Base-by-base conservation (phyloP, 2,113 vertebrate genomes). In the Larimichthys polyactis region DNA sequence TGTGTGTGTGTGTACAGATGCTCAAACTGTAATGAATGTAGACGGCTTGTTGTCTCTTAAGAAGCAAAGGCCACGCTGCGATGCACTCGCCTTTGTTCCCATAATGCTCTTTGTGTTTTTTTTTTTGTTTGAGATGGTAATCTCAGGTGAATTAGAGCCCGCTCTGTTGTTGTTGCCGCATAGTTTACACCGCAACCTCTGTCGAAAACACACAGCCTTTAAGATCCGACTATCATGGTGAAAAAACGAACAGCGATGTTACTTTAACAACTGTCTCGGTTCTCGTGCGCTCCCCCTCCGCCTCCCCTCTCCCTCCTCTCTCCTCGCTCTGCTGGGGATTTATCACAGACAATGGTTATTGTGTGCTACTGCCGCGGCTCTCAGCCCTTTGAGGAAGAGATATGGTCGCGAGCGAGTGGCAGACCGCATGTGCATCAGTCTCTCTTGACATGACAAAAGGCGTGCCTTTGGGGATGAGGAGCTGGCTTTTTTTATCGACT, bases 341-440 rank as follows among this genome's bases (percentile, higher is more conserved):
- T 90, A 87, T 85, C 85, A 66, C 90, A 88, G 89, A 93, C 90
- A 93, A 92, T 93, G 91, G 90, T 92, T 92, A 93, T 94, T 94
- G 90, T 94, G 81, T 89, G 85, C 77, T 67, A 24, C 90, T 80
- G 82, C 63, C 3, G 68, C 79, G 75, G 79, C 86, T 90, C 79
- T 79, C 72, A 62, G 81, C 79, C 79, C 75, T 85, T 90, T 92
- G 89, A 94, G 88, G 83, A 85, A 87, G 88, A 72, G 78, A 85
- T 82, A 84, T 19, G 84, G 83, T 86, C 49, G 63, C n/a, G 46
- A 72, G 87, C 63, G 59, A 85, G 89, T 55, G 84, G 84, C 88
- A 24, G 59, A 29, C 78, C 85, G 48, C 89, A 83, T 83, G 90
- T 72, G 82, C 84, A 15, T 83, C 75, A 11, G 48, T 71, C 63